Evolutionary conservation across 2,113 vertebrate species (phyloP).

Genomic region (Butorides virescens): DNA sequence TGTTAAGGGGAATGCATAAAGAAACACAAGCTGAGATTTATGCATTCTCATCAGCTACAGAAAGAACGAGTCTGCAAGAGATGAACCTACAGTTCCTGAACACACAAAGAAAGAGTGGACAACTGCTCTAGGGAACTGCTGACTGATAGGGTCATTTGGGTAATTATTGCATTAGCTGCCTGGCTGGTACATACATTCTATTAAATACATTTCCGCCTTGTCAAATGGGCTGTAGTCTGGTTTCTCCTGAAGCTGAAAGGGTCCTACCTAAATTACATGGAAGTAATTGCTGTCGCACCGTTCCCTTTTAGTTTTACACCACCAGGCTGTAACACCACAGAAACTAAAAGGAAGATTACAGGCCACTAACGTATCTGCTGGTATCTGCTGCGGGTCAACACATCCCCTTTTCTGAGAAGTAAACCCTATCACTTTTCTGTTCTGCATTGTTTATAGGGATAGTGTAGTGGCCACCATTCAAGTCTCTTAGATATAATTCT

Average conservation of each 20-base stretch:
- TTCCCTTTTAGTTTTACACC: background rate
- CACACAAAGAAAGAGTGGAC: background rate
- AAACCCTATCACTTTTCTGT: background rate
- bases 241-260: background rate
- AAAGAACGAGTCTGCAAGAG: background rate
- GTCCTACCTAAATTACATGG: background rate
- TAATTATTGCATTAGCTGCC: background rate
- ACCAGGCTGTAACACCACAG: background rate
- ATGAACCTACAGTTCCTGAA: background rate
- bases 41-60: background rate
- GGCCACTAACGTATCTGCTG: background rate
- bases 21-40: background rate
- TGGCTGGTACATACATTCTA: fast-evolving
- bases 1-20: background rate
- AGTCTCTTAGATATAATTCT: background rate
- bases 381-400: background rate
- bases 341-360: background rate
- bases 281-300: background rate
- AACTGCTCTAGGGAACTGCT: background rate
- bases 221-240: background rate
- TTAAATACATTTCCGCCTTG: background rate
- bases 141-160: background rate
- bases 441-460: background rate
- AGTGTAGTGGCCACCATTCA: background rate
- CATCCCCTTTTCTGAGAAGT: background rate